Evolutionary conservation across 2,113 vertebrate species (phyloP).

Genomic region (Struthio camelus): DNA sequence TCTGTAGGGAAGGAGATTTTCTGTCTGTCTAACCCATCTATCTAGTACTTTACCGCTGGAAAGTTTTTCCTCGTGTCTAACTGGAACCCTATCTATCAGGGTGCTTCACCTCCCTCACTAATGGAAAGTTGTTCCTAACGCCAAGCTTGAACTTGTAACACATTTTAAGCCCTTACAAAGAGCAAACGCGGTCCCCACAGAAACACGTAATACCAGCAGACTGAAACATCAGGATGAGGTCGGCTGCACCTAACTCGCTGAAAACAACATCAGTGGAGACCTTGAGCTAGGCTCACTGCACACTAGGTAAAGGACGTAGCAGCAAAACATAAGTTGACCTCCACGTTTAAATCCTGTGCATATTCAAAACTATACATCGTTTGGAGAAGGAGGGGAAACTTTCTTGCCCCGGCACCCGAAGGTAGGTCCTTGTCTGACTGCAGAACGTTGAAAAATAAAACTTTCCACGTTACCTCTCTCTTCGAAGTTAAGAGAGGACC

Average conservation of each 20-base stretch:
- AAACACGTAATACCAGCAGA: not conserved
- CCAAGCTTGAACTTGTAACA: not conserved
- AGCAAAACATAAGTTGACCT: not conserved
- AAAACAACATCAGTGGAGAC: not conserved
- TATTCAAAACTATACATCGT: not conserved
- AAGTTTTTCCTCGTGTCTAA: not conserved
- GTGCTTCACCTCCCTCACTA: not conserved
- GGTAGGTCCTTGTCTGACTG: not conserved
- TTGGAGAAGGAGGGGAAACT: not conserved
- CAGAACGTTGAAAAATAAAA: not conserved
- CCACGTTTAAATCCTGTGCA: not conserved
- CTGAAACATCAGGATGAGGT: accelerated
- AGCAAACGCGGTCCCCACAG: not conserved
- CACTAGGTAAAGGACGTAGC: not conserved
- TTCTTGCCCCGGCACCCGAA: not conserved
- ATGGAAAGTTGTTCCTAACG: not conserved
- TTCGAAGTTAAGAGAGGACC: not conserved
- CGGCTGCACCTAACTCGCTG: not conserved
- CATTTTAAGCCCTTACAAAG: not conserved
- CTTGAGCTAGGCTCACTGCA: not conserved
- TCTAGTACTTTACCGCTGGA: not conserved
- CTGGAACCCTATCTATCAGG: not conserved
- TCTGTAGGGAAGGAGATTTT: not conserved
- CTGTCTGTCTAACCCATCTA: not conserved
- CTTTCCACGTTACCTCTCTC: not conserved